These are phyloP conservation scores for Girardia tigrina DNA, from an alignment of 2,888 invertebrate genomes.

Conservation along the genomic window DNA sequence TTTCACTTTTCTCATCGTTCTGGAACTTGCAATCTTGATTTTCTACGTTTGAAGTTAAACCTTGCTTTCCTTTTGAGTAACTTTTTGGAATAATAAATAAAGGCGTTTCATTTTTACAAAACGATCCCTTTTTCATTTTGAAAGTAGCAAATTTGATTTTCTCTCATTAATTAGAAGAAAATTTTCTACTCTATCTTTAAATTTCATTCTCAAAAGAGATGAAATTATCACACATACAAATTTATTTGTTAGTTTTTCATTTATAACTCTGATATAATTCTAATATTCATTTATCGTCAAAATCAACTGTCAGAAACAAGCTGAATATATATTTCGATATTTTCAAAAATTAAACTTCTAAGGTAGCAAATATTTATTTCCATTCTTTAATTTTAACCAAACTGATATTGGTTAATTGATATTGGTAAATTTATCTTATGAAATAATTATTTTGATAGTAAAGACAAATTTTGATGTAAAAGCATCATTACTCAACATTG, in stretches of 20 bases:
- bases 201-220: not conserved
- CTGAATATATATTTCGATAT: too few relatives aligned
- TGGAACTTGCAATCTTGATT: not conserved
- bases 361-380: too few relatives aligned
- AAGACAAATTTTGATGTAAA: too few relatives aligned
- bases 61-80: not conserved
- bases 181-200: not conserved
- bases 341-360: too few relatives aligned
- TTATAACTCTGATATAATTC: too few relatives aligned
- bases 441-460: too few relatives aligned
- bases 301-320: too few relatives aligned
- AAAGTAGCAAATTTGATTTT: not conserved
- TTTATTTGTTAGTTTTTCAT: not conserved
- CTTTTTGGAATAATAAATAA: constrained; percentile 20
- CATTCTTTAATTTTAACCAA: too few relatives aligned
- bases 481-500: too few relatives aligned
- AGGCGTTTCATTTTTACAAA: not conserved
- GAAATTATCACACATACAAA: not conserved
- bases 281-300: too few relatives aligned
- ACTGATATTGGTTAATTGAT: too few relatives aligned
- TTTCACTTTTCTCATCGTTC: not conserved
- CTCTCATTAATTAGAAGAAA: not conserved
- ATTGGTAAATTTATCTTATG: too few relatives aligned
- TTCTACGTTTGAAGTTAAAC: not conserved
- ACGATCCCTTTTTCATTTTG: constrained; percentile 1